Evolutionary conservation across 2,113 vertebrate species (phyloP), one percentile per base, ranked within the genome.

Genomic region (Caracal caracal): DNA sequence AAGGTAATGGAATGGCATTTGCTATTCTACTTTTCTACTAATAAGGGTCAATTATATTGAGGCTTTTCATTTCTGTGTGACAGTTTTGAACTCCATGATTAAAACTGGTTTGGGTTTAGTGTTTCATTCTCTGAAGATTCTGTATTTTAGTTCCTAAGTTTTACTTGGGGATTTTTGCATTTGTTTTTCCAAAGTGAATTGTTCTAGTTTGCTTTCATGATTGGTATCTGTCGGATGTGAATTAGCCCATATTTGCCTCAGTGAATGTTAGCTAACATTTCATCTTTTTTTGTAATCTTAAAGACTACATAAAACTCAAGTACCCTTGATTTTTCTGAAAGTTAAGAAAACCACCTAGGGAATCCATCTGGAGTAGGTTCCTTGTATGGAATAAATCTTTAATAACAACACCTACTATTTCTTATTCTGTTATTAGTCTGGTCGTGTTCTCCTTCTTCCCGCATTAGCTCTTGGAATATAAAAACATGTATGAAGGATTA

Each of bases 401-500:
- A 81, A 89, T 88, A 81, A 61, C 13, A 79, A 51, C 0, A 0
- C 13, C 94, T 78, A 65, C 17, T 43, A 40, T 66, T 87, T 90
- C 51, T 75, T 82, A 76, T 85, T 88, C 68, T 85, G 47, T 86
- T 87, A 59, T 83, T 94, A 83, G 49, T 40, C 22, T 90, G 19
- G 26, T 71, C 11, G 0, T 78, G 56, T 75, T 88, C 35, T 93
- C 59, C 26, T 79, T 76, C 84, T 83, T 87, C 84, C 75, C 81
- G 66, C 13, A 83, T 84, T 82, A 40, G 37, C 90, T 94, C 51
- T 73, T 85, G 3, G 20, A 94, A 92, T 90, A 90, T 92, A 90
- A 95, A 94, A 95, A 63, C 40, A 61, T 28, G 17, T 83, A 79
- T 82, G 47, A 94, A 22, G 49, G 79, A 93, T 84, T 83, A 63